phyloP scores from a whole-genome alignment of 1,140 invertebrate species.

The Pygmarrhopalites habei region DNA sequence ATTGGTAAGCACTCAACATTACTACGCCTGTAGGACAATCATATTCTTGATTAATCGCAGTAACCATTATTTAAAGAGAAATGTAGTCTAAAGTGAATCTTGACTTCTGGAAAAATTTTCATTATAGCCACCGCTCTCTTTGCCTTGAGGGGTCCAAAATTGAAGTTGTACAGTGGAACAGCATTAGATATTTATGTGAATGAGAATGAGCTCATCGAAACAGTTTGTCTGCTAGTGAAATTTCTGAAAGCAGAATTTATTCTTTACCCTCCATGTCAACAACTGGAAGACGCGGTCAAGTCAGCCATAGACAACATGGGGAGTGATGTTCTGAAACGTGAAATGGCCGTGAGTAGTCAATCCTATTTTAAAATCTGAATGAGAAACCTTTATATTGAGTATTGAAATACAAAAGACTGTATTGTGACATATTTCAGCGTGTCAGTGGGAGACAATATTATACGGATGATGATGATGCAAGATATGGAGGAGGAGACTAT shows the following conservation, averaged over 20 bases:
- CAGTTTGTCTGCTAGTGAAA: neutral
- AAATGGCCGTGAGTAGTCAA: neutral
- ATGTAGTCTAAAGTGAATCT: neutral
- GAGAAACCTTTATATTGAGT: too few relatives aligned
- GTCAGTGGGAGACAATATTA: too few relatives aligned
- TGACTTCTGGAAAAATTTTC: neutral
- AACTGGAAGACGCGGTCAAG: neutral
- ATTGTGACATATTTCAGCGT: too few relatives aligned
- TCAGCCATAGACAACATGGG: neutral
- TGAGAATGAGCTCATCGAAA: neutral
- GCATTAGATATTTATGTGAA: neutral
- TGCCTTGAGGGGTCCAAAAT: neutral
- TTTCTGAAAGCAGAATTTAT: neutral
- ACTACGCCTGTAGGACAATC: neutral
- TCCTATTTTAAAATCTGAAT: too few relatives aligned
- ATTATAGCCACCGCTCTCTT: neutral
- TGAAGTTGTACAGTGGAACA: neutral
- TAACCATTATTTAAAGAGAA: neutral
- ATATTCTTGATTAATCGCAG: neutral
- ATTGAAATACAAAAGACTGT: too few relatives aligned
- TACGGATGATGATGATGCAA: too few relatives aligned
- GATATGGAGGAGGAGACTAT: too few relatives aligned
- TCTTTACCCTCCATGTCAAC: neutral
- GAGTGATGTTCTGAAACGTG: neutral
- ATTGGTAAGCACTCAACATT: neutral